Base-by-base conservation (phyloP, 2,113 vertebrate species). In the Empidonax alnorum region DNA sequence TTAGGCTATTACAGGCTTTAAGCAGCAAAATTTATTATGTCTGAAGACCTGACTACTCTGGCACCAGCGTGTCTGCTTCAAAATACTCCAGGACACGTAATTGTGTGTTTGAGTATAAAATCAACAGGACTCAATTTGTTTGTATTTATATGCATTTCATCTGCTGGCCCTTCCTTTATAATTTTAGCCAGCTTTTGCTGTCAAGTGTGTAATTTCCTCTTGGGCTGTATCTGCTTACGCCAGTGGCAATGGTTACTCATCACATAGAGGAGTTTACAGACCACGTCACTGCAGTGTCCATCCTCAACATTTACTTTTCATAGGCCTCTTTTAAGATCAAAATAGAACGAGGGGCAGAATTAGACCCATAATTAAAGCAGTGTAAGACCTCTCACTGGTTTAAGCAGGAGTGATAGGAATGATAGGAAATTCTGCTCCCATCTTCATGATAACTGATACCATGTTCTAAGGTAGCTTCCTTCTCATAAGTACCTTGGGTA, bases 181-280 rank as follows among this genome's bases (percentile, higher is more conserved):
- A 98, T 98, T 92, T 97, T 94, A 97, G 89, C 89, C 92, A 96
- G 97, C 95, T 92, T 67, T 92, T 94, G 93, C 98, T 94, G 89
- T 95, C 95, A 94, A 97, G 92, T 93, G 65, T 98, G 93, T 98
- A 94, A 98, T 98, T 98, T 98, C 96, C 98, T 97, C 95, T 89
- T 83, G 92, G 97, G 97, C 95, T 97, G 95, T 95, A 98, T 97
- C 96, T 98, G 97, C 94, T 94, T 91, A 93, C 19, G 47, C 94
- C 97, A 93, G 92, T 94, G 97, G 94, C 96, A 97, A 94, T 90
- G 90, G 98, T 98, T 97, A 98, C 90, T 93, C 84, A 98, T 85
- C 80, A 77, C 90, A 37, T 77, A 91, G 72, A 69, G 42, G 88
- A 94, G 82, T 78, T 91, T 72, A 61, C 92, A 84, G 35, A 84